Evolutionary conservation across 1,140 invertebrate genomes (phyloP).

Genomic region (Drosophila athabasca): DNA sequence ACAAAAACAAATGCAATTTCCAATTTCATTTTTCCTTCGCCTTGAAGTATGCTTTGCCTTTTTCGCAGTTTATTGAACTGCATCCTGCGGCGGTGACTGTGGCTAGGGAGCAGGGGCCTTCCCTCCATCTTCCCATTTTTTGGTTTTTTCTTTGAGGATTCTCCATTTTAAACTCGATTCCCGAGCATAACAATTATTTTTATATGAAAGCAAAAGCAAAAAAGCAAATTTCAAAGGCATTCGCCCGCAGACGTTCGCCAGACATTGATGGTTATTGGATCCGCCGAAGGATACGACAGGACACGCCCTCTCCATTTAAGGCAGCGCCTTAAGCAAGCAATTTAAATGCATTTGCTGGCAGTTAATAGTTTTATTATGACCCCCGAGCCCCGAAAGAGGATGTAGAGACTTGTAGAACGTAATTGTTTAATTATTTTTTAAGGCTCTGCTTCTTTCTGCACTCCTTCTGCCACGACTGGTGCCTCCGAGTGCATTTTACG

Average conservation of each 20-base stretch:
- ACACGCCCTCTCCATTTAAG: constrained; percentile 28
- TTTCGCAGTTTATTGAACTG: constrained; percentile 73
- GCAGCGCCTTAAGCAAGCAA: constrained; percentile 55
- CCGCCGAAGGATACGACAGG: neutral
- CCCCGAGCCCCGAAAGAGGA: neutral
- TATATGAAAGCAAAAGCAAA: constrained; percentile 19
- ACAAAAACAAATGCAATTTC: constrained; percentile 64
- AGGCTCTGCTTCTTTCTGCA: constrained; percentile 8
- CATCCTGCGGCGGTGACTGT: constrained; percentile 30
- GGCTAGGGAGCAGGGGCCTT: too few species aligned
- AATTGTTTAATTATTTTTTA: constrained; percentile 80
- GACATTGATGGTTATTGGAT: constrained; percentile 54
- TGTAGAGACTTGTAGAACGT: constrained; percentile 41
- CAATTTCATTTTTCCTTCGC: constrained; percentile 52
- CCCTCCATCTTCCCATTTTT: neutral
- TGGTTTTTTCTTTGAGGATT: neutral
- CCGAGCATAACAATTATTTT: constrained; percentile 50
- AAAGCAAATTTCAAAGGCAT: constrained; percentile 49
- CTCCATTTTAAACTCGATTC: constrained; percentile 47
- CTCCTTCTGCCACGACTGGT: constrained; percentile 21
- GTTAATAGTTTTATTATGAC: constrained; percentile 75
- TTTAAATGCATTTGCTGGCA: constrained; percentile 74
- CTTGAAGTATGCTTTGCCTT: constrained; percentile 59
- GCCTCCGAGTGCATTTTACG: constrained; percentile 70
- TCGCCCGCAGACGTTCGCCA: constrained; percentile 37